phyloP scores from a whole-genome alignment of 2,113 vertebrate species.

The Lipotes vexillifer region DNA sequence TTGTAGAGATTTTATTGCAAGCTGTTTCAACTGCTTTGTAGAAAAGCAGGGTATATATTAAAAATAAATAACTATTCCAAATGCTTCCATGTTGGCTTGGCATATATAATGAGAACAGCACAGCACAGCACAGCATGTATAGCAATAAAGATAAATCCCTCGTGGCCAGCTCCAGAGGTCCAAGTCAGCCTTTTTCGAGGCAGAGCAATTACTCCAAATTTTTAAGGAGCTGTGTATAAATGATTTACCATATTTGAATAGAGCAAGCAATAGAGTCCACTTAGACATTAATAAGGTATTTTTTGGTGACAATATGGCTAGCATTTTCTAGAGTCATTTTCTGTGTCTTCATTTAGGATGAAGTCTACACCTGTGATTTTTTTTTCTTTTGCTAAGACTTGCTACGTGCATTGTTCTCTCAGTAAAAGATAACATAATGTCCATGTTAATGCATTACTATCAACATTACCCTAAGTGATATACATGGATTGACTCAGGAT shows the following conservation, averaged over 20 bases:
- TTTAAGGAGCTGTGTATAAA: neutral
- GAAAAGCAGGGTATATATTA: neutral
- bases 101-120: neutral
- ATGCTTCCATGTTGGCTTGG: neutral
- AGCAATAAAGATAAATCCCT: neutral
- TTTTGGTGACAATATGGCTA: neutral
- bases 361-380: neutral
- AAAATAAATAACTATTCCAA: slow-evolving; percentile 12
- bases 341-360: neutral
- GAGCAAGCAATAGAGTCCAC: neutral
- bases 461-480: neutral
- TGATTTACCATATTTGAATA: neutral
- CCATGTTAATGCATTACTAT: neutral
- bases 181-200: neutral
- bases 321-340: neutral
- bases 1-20: neutral
- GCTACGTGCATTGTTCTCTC: neutral
- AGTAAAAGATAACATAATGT: neutral
- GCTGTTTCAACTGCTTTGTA: neutral
- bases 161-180: neutral
- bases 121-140: neutral
- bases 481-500: neutral
- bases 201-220: neutral
- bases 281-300: neutral
- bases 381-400: neutral